Evolutionary conservation across 2,888 invertebrate genomes (phyloP), one percentile per base, ranked within the genome.

Genomic region (Eupithecia centaureata): DNA sequence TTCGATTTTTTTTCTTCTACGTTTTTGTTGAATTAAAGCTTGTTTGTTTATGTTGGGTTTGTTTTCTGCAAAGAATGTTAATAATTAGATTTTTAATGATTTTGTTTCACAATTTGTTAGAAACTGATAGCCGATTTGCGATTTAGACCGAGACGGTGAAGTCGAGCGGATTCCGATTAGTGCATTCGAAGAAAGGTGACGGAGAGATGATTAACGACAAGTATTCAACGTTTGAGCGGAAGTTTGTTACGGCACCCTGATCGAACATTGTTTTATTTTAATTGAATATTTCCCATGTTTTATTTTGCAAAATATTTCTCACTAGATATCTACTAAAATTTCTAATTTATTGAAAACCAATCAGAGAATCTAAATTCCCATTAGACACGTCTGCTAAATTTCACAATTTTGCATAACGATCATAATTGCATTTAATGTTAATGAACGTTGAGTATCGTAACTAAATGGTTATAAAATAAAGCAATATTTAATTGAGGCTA

Each of bases 1-100:
- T 70, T 68, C 71, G 72, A 71, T 75, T 63, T 72, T 38, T 54
- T 76, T 56, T 69, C 58, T 65, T 71, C 59, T 65, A 54, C 57
- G 63, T 71, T 71, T 63, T 57, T 57, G 72, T 75, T 76, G 71
- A 71, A 78, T 82, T 85, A 83, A 83, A 84, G 83, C 82, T 85
- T 82, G 76, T 73, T 80, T 78, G 76, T 73, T 79, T 79, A 82
- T 82, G 80, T 77, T 78, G 79, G 81, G 77, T 76, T 78, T 82
- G 78, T 80, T 79, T 82, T 81, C 85, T 85, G 85, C 78, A 85
- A 83, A 78, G 58, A 71, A 68, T 54, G 65, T 33, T 61, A 35
- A 38, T 68, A 59, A 71, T 79, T 80, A 82, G 70, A 58, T 62
- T 57, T 61, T 61, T 65, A 30, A 54, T 56, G 15, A 30, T 70